These are phyloP conservation scores for Ammodytes dubius DNA, from an alignment of 2,113 vertebrate genomes.

Conservation along the genomic window DNA sequence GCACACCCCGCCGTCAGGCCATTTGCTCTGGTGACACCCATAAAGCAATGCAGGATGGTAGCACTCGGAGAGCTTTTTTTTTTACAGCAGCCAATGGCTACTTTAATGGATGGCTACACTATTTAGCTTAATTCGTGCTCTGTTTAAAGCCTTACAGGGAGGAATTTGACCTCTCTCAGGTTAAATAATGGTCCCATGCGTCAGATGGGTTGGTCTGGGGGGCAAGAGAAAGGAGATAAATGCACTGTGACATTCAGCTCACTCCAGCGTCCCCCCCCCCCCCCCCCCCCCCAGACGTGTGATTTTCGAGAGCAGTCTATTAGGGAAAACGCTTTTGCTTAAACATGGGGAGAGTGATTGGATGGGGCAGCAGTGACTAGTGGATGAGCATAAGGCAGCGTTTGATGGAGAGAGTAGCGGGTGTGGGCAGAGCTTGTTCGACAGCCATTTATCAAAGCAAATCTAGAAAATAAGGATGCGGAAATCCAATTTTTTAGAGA, in stretches of 20 bases:
- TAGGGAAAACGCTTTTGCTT: constrained; percentile 73
- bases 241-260: constrained; percentile 79
- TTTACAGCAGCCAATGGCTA: constrained; percentile 60
- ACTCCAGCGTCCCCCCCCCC: constrained; percentile 66
- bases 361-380: constrained; percentile 71
- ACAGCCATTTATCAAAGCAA: constrained; percentile 65
- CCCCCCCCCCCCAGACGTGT: constrained; percentile 66
- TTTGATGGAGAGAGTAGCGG: constrained; percentile 52
- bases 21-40: constrained; percentile 68
- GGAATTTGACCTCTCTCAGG: constrained; percentile 79
- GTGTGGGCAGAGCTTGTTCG: constrained; percentile 20
- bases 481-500: constrained; percentile 25
- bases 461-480: constrained; percentile 26
- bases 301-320: constrained; percentile 79
- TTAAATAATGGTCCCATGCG: constrained; percentile 77
- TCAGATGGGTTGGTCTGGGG: constrained; percentile 64
- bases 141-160: constrained; percentile 63
- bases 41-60: constrained; percentile 57
- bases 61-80: constrained; percentile 43
- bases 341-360: constrained; percentile 80
- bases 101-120: constrained; percentile 69
- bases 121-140: constrained; percentile 73
- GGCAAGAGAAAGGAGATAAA: constrained; percentile 72
- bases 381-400: constrained; percentile 47
- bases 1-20: constrained; percentile 47